These are phyloP conservation scores for Xerus inauris DNA, from an alignment of 2,113 vertebrate genomes.

Conservation along the genomic window DNA sequence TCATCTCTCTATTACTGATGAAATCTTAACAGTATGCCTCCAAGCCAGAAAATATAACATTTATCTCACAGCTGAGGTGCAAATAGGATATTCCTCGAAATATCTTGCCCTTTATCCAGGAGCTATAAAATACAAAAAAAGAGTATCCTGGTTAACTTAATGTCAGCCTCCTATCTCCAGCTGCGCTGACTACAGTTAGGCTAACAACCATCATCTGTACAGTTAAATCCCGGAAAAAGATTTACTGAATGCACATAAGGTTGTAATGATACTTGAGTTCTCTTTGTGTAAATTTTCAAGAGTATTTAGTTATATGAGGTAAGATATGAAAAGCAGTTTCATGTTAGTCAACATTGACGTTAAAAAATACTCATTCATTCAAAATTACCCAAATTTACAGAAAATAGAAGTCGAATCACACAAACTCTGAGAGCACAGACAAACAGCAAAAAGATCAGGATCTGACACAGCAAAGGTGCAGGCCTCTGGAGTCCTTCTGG, in stretches of 20 bases:
- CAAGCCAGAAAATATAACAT: slow-evolving; percentile 40
- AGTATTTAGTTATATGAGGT: background rate
- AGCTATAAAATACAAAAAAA: slow-evolving; percentile 28
- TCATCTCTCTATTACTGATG: slow-evolving; percentile 32
- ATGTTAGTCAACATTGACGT: background rate
- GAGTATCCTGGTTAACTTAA: slow-evolving; percentile 31
- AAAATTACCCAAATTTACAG: background rate
- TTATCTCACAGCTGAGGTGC: slow-evolving; percentile 46
- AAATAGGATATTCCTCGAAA: slow-evolving; percentile 66
- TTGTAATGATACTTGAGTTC: background rate
- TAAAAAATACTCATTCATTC: background rate
- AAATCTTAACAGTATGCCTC: background rate
- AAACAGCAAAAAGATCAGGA: background rate
- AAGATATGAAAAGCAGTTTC: slow-evolving; percentile 39
- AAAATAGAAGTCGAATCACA: background rate
- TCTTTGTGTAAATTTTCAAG: slow-evolving; percentile 13
- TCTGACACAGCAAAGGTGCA: background rate
- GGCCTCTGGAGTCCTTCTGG: background rate
- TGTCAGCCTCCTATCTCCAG: slow-evolving; percentile 31
- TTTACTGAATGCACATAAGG: background rate
- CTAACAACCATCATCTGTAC: background rate
- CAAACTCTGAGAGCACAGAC: background rate
- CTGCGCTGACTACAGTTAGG: slow-evolving; percentile 10
- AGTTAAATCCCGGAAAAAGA: background rate
- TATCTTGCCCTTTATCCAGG: slow-evolving; percentile 43